These are phyloP conservation scores for Lethenteron reissneri DNA, from an alignment of 2,113 vertebrate species.

Conservation along the genomic window DNA sequence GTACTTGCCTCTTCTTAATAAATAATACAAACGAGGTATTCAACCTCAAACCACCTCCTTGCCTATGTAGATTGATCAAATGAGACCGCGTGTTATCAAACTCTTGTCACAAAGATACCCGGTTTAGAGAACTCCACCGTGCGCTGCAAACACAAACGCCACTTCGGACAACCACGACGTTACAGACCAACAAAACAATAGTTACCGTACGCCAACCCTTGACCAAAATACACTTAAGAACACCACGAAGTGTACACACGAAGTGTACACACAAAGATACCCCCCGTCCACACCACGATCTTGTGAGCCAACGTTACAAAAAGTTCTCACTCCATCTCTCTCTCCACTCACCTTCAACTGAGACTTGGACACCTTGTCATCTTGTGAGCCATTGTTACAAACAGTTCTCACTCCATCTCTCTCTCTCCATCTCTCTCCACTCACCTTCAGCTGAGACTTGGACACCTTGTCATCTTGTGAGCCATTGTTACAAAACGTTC, in stretches of 20 bases:
- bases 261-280: slow-evolving; percentile 16
- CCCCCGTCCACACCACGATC: background rate
- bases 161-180: too few species aligned
- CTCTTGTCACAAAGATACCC: too few species aligned
- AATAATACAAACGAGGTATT: too few species aligned
- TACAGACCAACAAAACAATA: slow-evolving; percentile 1
- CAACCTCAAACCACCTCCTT: too few species aligned
- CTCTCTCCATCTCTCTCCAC: slow-evolving; percentile 10
- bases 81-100: too few species aligned
- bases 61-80: too few species aligned
- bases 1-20: too few species aligned
- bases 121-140: too few species aligned
- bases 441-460: slow-evolving; percentile 82
- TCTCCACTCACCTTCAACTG: slow-evolving; percentile 54
- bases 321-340: background rate
- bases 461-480: slow-evolving; percentile 16
- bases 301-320: background rate
- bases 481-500: too few species aligned
- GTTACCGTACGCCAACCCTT: slow-evolving; percentile 24
- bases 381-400: too few species aligned
- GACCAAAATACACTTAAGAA: slow-evolving; percentile 6
- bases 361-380: slow-evolving; percentile 81
- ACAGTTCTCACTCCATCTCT: background rate
- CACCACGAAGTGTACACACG: slow-evolving; percentile 13
- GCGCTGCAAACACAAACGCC: background rate